Evolutionary conservation across 2,113 vertebrate genomes (phyloP), one percentile per base, ranked within the genome.

Genomic region (Clarias macrocephalus): DNA sequence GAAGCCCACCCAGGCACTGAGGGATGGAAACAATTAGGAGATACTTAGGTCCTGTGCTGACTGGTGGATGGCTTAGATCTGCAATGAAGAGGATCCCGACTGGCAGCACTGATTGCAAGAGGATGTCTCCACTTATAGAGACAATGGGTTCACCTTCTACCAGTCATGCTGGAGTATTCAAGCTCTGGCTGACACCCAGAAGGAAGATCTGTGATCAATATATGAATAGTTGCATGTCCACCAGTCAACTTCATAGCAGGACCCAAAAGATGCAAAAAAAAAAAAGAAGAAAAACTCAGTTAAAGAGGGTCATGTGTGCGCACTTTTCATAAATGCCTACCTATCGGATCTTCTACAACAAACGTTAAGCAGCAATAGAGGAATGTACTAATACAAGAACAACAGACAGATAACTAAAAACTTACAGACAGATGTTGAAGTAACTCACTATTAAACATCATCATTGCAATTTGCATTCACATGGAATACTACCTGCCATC

Each of bases 11-110:
- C 87, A 89, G 77, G 85, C 86, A 66, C 25, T 84, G 87, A 93
- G 75, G 95, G 94, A 96, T 97, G 96, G 96, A 97, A 97, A 95
- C 94, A 95, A 97, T 97, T 96, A 97, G 91, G 86, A 87, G 60
- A 94, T 93, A 95, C 96, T 93, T 93, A 94, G 95, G 94, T 95
- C 92, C 91, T 89, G 92, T 68, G 83, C 63, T 83, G 73, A 48
- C 90, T 87, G 91, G 91, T 90, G 93, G 93, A 92, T 93, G 93
- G 93, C 93, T 95, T 95, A 90, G 92, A 93, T 94, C 95, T 93
- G 89, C 81, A 85, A 23, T 80, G 90, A 92, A 92, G 93, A 94
- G 91, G 94, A 95, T 81, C 92, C 94, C 91, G 94, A 93, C 90
- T 95, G 94, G 93, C 93, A 92, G 48, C 93, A 91, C 93, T 96